Conservation (phyloP, 2,888 invertebrate genomes). For the Leptogaster cylindrica region DNA sequence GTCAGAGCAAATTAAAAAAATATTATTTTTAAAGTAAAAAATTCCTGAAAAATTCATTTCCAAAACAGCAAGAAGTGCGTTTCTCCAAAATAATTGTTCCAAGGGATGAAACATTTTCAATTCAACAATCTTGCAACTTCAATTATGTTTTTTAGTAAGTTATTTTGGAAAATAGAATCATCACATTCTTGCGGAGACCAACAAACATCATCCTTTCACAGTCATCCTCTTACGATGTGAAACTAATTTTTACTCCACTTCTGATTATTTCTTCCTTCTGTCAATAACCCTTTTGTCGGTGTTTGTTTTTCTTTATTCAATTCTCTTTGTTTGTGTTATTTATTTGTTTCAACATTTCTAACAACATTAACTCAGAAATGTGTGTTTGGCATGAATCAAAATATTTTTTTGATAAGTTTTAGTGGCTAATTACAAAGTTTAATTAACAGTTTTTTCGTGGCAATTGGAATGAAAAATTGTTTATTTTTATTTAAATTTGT, state of each 20-base stretch:
- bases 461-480: conserved; percentile 26
- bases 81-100: too few species aligned
- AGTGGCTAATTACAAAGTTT: conserved; percentile 26
- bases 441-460: conserved; percentile 32
- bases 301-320: background rate
- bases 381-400: conserved; percentile 28
- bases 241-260: conserved; percentile 1
- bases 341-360: too few species aligned
- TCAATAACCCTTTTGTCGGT: conserved; percentile 4
- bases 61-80: too few species aligned
- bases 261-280: background rate
- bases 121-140: too few species aligned
- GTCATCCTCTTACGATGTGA: conserved; percentile 5
- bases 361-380: conserved; percentile 21
- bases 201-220: conserved; percentile 17
- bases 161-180: too few species aligned
- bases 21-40: too few species aligned
- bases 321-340: background rate
- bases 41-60: too few species aligned
- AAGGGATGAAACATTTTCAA: too few species aligned
- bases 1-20: too few species aligned
- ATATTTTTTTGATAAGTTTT: conserved; percentile 23
- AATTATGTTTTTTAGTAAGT: too few species aligned
- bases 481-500: background rate
- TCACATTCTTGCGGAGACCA: too few species aligned